Base-by-base conservation (phyloP, 2,888 invertebrate genomes). In the Eupithecia exiguata region DNA sequence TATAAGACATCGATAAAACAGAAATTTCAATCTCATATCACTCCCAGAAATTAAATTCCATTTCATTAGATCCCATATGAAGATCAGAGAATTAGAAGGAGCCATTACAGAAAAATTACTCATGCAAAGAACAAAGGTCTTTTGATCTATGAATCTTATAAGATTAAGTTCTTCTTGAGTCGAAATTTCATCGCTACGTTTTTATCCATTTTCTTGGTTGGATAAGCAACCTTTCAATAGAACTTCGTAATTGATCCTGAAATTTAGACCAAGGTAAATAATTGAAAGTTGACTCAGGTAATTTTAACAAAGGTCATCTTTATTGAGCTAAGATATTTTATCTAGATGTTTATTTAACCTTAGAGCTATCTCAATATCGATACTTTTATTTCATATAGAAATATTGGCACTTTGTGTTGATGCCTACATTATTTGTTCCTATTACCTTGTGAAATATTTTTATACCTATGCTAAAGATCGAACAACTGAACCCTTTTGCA, bases 151-250 rank as follows among this genome's bases (percentile, higher is more conserved):
- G 21, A 40, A 77, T 76, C 80, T 82, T 81, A 83, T 77, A 76
- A 83, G 82, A 85, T 85, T 80, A 83, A 74, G 72, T 53, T 78
- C 71, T 78, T 81, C 84, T 87, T 83, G 84, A 84, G 74, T 78
- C 80, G 74, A 81, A 84, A 85, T 83, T 81, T 84, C 78, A 80
- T 82, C 78, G 80, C 81, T 80, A 81, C 77, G 67, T 83, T 84
- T 81, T 81, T 77, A 77, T 82, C 79, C 67, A 69, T 69, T 80
- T 71, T 70, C 75, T 81, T 76, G 80, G 78, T 74, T 74, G 72
- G 82, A 75, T 77, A 83, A 80, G 78, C 82, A 84, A 80, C 78
- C 78, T 84, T 87, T 87, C 83, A 84, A 86, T 87, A 65, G 75
- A 82, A 84, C 65, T 38, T 70, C 69, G 65, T 69, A 66, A 72